These are phyloP conservation scores for Eleutherodactylus coqui DNA, from an alignment of 2,797 vertebrate genomes.

Conservation along the genomic window DNA sequence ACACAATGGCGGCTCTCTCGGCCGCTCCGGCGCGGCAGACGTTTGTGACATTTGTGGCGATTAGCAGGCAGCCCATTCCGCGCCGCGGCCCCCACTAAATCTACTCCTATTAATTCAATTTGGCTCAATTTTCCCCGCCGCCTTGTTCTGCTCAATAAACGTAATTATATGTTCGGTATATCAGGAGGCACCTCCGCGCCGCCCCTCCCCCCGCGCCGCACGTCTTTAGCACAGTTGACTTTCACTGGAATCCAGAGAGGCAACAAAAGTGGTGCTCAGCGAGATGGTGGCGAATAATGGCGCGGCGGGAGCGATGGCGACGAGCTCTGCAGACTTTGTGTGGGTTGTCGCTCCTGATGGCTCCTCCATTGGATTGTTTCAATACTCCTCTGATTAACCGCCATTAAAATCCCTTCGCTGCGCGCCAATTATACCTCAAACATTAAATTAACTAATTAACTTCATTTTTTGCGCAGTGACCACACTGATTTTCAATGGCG, in stretches of 20 bases:
- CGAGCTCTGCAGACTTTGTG: neutral
- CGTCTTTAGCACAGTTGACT: conserved; percentile 68
- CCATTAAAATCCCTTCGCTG: neutral
- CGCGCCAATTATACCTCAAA: conserved; percentile 14
- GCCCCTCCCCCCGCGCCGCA: conserved; percentile 67
- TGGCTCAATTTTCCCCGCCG: conserved; percentile 73
- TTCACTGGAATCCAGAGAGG: conserved; percentile 66
- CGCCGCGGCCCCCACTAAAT: conserved; percentile 68
- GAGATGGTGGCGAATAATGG: conserved; percentile 61
- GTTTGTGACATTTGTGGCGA: too few species aligned
- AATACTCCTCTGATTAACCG: conserved; percentile 48
- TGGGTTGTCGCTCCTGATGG: conserved; percentile 8
- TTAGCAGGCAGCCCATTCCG: conserved; percentile 71
- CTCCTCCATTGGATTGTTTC: conserved; percentile 37
- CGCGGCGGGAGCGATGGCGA: conserved; percentile 20
- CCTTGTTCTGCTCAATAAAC: conserved; percentile 72
- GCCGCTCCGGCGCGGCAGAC: too few species aligned
- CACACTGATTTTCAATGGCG: conserved; percentile 23
- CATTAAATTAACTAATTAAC: conserved; percentile 45
- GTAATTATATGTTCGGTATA: conserved; percentile 72
- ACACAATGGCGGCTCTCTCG: too few species aligned
- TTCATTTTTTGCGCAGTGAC: conserved; percentile 16
- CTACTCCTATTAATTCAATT: conserved; percentile 73
- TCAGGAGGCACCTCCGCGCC: conserved; percentile 66
- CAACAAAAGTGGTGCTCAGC: conserved; percentile 65